Evolutionary conservation across 2,113 vertebrate genomes (phyloP).

Genomic region (Trichomycterus rosablanca): DNA sequence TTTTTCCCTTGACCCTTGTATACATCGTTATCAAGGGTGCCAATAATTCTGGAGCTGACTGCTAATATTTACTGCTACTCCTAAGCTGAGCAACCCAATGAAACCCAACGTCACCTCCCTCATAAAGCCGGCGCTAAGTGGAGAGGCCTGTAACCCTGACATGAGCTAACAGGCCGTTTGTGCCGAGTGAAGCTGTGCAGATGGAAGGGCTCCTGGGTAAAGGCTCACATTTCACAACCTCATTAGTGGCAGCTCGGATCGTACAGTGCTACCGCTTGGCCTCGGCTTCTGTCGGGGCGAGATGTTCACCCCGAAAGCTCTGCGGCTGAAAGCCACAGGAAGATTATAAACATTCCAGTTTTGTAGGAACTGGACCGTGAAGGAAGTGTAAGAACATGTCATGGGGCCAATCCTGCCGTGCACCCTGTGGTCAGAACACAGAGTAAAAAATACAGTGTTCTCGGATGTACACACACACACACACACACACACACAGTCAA

Average conservation of each 20-base stretch:
- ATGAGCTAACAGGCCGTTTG: background rate
- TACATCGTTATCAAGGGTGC: too few relatives aligned
- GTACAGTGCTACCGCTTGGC: constrained; percentile 1
- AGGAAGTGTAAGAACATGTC: constrained; percentile 19
- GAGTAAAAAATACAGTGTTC: too few relatives aligned
- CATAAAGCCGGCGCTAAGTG: background rate
- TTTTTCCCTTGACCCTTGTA: too few relatives aligned
- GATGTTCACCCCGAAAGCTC: background rate
- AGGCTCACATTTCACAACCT: constrained; percentile 14
- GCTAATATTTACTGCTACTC: too few relatives aligned
- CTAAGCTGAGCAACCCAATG: too few relatives aligned
- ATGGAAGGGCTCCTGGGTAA: constrained; percentile 8
- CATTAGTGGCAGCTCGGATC: constrained; percentile 6
- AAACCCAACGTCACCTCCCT: too few relatives aligned
- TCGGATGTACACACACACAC: background rate
- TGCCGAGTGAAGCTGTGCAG: background rate
- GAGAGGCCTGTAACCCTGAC: background rate
- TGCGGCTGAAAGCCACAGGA: background rate
- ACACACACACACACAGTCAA: too few relatives aligned
- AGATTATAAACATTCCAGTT: constrained; percentile 21
- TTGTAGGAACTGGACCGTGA: background rate
- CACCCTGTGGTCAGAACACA: background rate
- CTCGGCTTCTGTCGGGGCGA: background rate
- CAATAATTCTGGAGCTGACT: too few relatives aligned
- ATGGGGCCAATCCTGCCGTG: background rate